phyloP scores from a whole-genome alignment of 1,140 invertebrate species.

The Battus philenor region DNA sequence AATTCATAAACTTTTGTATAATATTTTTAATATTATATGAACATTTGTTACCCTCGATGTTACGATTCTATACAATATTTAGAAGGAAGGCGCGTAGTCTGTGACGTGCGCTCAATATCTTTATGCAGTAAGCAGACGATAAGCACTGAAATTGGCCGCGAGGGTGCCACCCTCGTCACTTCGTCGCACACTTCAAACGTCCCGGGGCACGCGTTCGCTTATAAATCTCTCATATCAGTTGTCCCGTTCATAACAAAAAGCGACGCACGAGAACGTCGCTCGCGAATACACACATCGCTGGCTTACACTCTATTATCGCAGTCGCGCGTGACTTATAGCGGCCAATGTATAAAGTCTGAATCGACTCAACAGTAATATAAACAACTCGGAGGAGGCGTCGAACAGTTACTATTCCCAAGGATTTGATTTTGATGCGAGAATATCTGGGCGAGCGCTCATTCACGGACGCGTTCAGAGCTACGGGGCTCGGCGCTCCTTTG shows the following conservation, averaged over 20 bases:
- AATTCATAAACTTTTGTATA: too few species aligned
- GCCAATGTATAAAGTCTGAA: not conserved
- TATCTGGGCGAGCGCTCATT: slow-evolving; percentile 1
- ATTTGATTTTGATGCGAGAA: slow-evolving; percentile 11
- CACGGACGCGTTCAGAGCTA: not conserved
- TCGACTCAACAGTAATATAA: not conserved
- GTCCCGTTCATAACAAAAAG: not conserved
- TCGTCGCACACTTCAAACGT: not conserved
- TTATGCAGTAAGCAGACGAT: not conserved
- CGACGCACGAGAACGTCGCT: not conserved
- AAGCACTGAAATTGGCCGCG: slow-evolving; percentile 4
- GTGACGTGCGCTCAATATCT: too few species aligned
- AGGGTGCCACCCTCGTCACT: not conserved
- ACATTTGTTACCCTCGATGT: too few species aligned
- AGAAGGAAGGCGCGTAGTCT: too few species aligned
- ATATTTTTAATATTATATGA: too few species aligned
- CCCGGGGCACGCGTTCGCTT: slow-evolving; percentile 5
- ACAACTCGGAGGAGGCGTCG: slow-evolving; percentile 1
- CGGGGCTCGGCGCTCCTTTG: not conserved
- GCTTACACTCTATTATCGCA: not conserved
- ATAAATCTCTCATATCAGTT: slow-evolving; percentile 12
- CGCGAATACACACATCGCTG: slow-evolving; percentile 1
- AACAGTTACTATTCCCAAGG: slow-evolving; percentile 1
- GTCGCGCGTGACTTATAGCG: not conserved
- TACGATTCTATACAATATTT: too few species aligned